These are phyloP conservation scores for Lasius fuliginosus DNA, from an alignment of 2,888 invertebrate genomes.

Conservation along the genomic window DNA sequence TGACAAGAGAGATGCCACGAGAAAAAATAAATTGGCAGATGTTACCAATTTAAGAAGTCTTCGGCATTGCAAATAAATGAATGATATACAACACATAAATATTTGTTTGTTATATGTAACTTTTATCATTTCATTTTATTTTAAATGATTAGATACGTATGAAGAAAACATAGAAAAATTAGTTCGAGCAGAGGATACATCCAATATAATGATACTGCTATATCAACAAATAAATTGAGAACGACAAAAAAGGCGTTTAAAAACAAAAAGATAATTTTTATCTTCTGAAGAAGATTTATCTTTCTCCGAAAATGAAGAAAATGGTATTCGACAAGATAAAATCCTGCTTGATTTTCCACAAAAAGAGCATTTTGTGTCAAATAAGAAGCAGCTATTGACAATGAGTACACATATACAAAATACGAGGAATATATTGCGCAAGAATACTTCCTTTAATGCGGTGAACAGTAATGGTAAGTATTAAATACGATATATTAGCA, in stretches of 20 bases:
- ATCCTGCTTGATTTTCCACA: neutral
- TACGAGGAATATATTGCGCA: neutral
- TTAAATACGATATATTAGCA: too few relatives aligned
- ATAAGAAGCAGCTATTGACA: neutral
- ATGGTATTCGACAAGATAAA: neutral
- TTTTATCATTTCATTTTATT: slow-evolving; percentile 3
- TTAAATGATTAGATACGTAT: slow-evolving; percentile 25
- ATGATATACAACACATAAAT: neutral
- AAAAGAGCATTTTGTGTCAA: neutral
- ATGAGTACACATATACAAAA: neutral
- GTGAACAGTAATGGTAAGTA: neutral
- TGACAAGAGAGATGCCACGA: neutral
- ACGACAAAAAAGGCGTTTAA: neutral
- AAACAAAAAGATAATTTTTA: neutral
- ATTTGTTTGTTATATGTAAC: neutral
- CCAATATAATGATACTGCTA: neutral
- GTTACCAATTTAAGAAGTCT: neutral
- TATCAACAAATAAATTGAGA: neutral
- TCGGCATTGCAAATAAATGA: slow-evolving; percentile 9
- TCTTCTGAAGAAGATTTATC: neutral
- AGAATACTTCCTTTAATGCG: neutral
- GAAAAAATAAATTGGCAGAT: neutral
- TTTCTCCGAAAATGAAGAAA: neutral
- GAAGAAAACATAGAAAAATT: neutral
- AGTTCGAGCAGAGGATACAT: neutral